Evolutionary conservation across 2,888 invertebrate genomes (phyloP), one percentile per base, ranked within the genome.

Genomic region (Parelbella ahira): DNA sequence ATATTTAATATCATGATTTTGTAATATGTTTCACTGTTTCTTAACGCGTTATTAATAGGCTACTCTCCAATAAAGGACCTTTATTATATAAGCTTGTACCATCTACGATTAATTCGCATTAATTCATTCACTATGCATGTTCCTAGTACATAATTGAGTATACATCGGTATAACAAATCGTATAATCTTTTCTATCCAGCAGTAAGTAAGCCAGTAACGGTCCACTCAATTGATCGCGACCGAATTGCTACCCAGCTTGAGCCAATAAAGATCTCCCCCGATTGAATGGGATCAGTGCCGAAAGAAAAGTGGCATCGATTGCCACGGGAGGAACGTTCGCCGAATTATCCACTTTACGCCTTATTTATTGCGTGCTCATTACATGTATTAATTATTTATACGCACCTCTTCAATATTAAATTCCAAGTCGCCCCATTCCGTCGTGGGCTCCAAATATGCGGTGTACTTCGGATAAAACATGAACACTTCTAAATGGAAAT

Each of bases 401-500:
- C 12, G 21, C 13, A 15, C 8, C 19, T 6, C 2, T 13, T 7
- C 4, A 29, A 21, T 28, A 21, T 21, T 21, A 37, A 28, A 37
- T 37, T 30, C 29, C 11, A 12, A 21, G 8, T 38, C 24, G 4
- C 27, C 34, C 37, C 42, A 41, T 46, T 48, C 44, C 41, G 27
- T 34, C 34, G 47, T 48, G 58, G 55, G 51, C 73, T 24, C 18
- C 24, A 30, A 76, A 71, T 69, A 71, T 69, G 68, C 68, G 60
- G 50, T 64, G 53, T 71, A 65, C 58, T 67, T 68, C 53, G 62
- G 58, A 70, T 70, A 67, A 71, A 77, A 73, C 69, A 69, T 65
- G 67, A 76, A 71, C 71, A 74, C 68, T 76, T 70, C 67, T 64
- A 72, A 81, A 76, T 76, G 69, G 65, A 69, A 76, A 80, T 81